These are phyloP conservation scores for Lycia hirtaria DNA, from an alignment of 2,888 invertebrate genomes.

Conservation along the genomic window DNA sequence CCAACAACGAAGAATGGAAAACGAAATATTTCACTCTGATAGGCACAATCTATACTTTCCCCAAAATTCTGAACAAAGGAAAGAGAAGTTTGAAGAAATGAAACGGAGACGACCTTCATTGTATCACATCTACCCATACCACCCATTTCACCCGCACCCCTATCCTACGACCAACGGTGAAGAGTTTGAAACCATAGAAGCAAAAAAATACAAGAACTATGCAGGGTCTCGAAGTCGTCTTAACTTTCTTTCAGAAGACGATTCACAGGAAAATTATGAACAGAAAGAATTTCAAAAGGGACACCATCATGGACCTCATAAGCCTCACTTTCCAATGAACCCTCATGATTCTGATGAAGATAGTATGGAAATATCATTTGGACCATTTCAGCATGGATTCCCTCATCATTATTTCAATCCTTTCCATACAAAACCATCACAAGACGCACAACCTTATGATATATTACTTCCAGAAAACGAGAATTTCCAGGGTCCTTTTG, in stretches of 20 bases:
- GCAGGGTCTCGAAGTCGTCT: not conserved
- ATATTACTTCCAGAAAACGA: not conserved
- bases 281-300: not conserved
- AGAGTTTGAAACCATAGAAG: conserved; percentile 23
- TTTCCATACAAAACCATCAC: not conserved
- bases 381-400: not conserved
- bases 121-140: conserved; percentile 13
- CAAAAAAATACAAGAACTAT: not conserved
- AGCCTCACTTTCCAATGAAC: conserved; percentile 10
- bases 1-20: not conserved
- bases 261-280: not conserved
- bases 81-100: not conserved
- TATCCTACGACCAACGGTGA: conserved; percentile 20
- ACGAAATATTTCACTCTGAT: not conserved
- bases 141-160: conserved; percentile 9
- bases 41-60: conserved; percentile 3
- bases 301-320: conserved; percentile 4
- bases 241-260: not conserved
- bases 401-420: conserved; percentile 3
- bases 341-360: not conserved
- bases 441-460: conserved; percentile 8
- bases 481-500: not conserved
- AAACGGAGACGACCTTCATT: conserved; percentile 21
- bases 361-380: not conserved
- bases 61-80: not conserved